Evolutionary conservation across 2,113 vertebrate species (phyloP).

Genomic region (Aptenodytes patagonicus): DNA sequence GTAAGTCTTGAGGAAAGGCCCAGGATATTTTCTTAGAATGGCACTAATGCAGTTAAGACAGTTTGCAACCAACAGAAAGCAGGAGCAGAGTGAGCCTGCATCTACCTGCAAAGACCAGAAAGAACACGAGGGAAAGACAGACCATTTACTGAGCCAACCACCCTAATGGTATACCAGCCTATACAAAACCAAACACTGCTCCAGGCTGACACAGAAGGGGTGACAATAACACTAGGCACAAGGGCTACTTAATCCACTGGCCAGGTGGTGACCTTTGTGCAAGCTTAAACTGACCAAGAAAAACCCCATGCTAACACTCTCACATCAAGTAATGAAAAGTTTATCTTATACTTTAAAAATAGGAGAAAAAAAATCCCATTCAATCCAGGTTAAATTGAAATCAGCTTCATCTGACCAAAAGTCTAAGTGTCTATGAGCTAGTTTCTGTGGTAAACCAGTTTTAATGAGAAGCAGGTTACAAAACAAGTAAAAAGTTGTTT

Average conservation of each 20-base stretch:
- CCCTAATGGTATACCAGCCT: background rate
- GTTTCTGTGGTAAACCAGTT: background rate
- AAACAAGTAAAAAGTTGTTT: background rate
- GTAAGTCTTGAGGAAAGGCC: background rate
- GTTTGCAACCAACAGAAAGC: background rate
- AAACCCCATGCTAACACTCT: rapidly evolving
- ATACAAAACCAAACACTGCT: background rate
- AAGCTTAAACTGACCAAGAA: background rate
- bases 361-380: rapidly evolving
- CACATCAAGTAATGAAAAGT: background rate
- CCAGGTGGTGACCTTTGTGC: background rate
- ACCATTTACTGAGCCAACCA: background rate
- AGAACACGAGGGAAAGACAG: background rate
- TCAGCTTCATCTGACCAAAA: background rate
- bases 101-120: background rate
- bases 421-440: background rate
- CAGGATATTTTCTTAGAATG: background rate
- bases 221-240: background rate
- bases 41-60: background rate
- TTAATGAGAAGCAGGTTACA: background rate
- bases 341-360: background rate
- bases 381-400: background rate
- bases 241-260: background rate
- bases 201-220: background rate
- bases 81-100: background rate